A percentile compares a stretch with the other conserved stretches of the same genome.
Evolutionary conservation across 2,797 vertebrate species (phyloP).

Genomic region (Tragelaphus oryx): DNA sequence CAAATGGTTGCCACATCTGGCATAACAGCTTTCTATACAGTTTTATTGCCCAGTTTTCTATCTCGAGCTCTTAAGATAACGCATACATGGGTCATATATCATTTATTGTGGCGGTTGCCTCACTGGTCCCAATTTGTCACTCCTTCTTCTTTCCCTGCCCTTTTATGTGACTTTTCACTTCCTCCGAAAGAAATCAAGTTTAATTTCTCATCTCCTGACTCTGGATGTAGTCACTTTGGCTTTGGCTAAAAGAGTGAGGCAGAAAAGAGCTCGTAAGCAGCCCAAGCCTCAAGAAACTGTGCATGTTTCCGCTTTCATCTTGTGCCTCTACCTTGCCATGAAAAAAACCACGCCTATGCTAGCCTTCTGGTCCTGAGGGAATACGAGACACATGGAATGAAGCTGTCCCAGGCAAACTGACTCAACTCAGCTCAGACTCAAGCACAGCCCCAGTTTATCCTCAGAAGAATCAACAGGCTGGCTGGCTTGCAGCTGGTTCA

Average conservation of each 20-base stretch:
- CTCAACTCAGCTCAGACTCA: not conserved
- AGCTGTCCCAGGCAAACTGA: not conserved
- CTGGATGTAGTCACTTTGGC: not conserved
- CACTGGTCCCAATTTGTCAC: not conserved
- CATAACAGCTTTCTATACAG: not conserved
- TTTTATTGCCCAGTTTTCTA: not conserved
- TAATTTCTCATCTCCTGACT: not conserved
- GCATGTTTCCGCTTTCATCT: not conserved
- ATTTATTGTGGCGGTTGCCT: not conserved
- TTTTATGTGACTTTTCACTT: not conserved
- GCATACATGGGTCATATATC: not conserved
- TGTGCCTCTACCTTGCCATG: not conserved
- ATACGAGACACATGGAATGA: not conserved
- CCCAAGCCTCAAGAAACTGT: not conserved
- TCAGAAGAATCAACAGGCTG: not conserved
- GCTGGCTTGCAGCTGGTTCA: not conserved
- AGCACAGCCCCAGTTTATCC: not conserved
- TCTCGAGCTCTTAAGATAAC: not conserved
- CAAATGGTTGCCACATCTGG: not conserved
- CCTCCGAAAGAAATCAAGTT: not conserved
- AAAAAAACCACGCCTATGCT: not conserved
- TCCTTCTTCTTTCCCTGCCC: not conserved
- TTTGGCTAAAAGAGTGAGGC: not conserved
- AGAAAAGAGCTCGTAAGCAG: not conserved
- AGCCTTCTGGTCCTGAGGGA: not conserved